phyloP scores from a whole-genome alignment of 2,113 vertebrate species.

The Psittacula cyanocephala region DNA sequence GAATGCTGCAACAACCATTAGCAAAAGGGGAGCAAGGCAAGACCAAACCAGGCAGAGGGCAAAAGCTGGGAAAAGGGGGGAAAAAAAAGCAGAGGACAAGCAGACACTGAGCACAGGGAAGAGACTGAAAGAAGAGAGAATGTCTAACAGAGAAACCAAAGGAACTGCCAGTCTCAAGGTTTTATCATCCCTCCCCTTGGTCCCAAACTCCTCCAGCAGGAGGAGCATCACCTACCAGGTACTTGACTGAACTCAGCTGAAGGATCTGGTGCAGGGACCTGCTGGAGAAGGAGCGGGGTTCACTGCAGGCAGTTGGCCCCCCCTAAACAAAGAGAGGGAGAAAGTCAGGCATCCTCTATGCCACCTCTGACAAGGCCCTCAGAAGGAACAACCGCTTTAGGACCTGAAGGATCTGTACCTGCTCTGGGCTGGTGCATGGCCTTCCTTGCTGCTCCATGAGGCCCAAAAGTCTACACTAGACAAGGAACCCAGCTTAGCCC shows the following conservation, averaged over 20 bases:
- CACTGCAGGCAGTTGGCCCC: rapidly evolving
- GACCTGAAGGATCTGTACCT: background rate
- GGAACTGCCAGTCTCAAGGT: background rate
- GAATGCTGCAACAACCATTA: background rate
- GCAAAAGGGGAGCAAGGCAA: background rate
- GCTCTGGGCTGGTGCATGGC: rapidly evolving
- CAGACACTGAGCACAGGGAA: rapidly evolving
- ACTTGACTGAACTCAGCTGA: background rate
- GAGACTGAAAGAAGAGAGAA: background rate
- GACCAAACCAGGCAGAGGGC: background rate
- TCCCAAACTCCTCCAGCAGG: background rate
- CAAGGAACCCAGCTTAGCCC: rapidly evolving
- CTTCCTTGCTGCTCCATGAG: background rate
- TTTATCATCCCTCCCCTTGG: background rate
- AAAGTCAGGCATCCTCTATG: background rate
- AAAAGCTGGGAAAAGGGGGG: background rate
- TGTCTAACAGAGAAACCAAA: background rate
- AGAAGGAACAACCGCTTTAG: rapidly evolving
- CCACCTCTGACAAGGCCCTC: rapidly evolving
- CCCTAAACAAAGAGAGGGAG: background rate
- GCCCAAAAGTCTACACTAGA: rapidly evolving
- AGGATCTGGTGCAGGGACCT: background rate
- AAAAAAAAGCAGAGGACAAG: background rate
- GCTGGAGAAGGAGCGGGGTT: background rate
- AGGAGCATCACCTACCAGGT: background rate